Evolutionary conservation across 2,113 vertebrate genomes (phyloP), one percentile per base, ranked within the genome.

Genomic region (Gila orcuttii): DNA sequence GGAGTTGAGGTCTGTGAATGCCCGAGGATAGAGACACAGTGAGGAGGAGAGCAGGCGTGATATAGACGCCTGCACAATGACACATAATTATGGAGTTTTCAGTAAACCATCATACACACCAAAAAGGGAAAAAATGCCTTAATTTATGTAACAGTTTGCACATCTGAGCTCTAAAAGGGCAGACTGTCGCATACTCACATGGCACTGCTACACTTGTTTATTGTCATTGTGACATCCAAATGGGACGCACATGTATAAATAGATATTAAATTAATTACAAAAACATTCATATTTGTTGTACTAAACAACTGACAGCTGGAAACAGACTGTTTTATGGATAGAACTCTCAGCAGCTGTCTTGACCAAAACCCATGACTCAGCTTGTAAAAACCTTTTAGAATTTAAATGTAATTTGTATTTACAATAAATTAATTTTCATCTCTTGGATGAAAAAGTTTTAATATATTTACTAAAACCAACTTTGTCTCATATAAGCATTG

Each of bases 11-110:
- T 45, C 50, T 57, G 59, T 21, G 57, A 75, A 62, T 74, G 62
- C 45, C 36, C 62, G 64, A 69, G 73, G 47, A 81, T 21, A 60
- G 66, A 64, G 55, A 87, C 55, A 71, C 42, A 80, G 57, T 84
- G 12, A 78, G 64, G 69, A 9, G 25, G 12, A 2, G 33, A 86
- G 45, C 57, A 79, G 52, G 28, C 55, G 36, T 12, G 19, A 55
- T 45, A 33, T 13, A 55, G 25, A 42, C 15, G 36, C 47, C 80
- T 77, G 33, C 47, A 86, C 55, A 64, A 52, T 52, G 57, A 82
- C 36, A 36, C 57, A 28, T 36, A 55, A 80, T 85, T 80, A 59
- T n/a, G 11, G 23, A 60, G 64, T 68, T 75, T 85, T 57, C 68
- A 52, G 33, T 23, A 21, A 50, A 28, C 23, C 23, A 71, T 86